Percentiles rank a stretch among this genome's conserved stretches.
phyloP scores from a whole-genome alignment of 2,888 invertebrate genomes.

The Eledona agricola region DNA sequence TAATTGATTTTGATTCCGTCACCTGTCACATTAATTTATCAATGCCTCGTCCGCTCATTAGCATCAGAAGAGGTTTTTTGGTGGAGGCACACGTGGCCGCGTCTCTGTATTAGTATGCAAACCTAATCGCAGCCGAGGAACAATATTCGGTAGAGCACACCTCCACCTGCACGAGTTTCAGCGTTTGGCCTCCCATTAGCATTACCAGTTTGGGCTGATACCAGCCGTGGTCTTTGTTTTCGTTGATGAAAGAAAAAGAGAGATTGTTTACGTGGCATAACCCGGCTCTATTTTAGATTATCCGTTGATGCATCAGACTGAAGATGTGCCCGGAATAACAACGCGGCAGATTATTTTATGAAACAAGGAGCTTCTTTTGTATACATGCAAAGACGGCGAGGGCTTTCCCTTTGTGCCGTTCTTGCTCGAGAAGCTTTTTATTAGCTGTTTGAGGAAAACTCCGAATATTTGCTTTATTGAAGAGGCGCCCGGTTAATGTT shows the following conservation, averaged over 20 bases:
- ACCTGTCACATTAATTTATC: slow-evolving; percentile 30
- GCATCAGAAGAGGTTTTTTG: slow-evolving; percentile 30
- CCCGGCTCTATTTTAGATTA: slow-evolving; percentile 45
- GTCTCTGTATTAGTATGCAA: slow-evolving; percentile 48
- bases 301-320: slow-evolving; percentile 43
- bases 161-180: slow-evolving; percentile 46
- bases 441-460: slow-evolving; percentile 28
- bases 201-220: slow-evolving; percentile 35
- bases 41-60: slow-evolving; percentile 17
- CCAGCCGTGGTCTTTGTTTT: slow-evolving; percentile 26
- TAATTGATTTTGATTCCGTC: slow-evolving; percentile 24
- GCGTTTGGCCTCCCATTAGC: slow-evolving; percentile 37
- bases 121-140: slow-evolving; percentile 42
- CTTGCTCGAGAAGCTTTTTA: slow-evolving; percentile 34
- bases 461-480: slow-evolving; percentile 33
- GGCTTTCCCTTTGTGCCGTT: slow-evolving; percentile 18
- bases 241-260: slow-evolving; percentile 7
- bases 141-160: slow-evolving; percentile 45
- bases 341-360: slow-evolving; percentile 43
- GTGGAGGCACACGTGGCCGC: too few relatives aligned
- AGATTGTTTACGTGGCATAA: slow-evolving; percentile 29
- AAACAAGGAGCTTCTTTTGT: slow-evolving; percentile 43
- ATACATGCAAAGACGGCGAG: slow-evolving; percentile 34
- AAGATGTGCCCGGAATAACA: slow-evolving; percentile 45
- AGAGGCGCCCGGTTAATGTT: slow-evolving; percentile 28